Conservation (phyloP, 2,797 vertebrate species). For the Pseudochirops corinnae region DNA sequence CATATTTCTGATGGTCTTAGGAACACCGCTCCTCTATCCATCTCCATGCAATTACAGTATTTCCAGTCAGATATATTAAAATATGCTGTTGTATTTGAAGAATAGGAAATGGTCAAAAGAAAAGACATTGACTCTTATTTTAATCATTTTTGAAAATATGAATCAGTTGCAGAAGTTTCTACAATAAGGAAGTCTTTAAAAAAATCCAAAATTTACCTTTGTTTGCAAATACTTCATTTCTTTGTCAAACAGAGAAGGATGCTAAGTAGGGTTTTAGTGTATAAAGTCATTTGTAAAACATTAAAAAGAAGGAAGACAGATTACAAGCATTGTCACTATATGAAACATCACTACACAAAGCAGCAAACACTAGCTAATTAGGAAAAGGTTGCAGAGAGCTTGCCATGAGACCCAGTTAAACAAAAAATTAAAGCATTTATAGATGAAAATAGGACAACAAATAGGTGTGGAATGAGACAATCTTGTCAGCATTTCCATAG, state of each 20-base stretch:
- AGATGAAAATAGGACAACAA: not conserved
- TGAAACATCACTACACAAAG: not conserved
- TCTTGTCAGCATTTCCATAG: not conserved
- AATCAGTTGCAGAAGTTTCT: not conserved
- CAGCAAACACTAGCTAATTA: not conserved
- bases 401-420: not conserved
- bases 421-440: not conserved
- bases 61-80: not conserved
- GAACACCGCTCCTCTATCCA: too few species aligned
- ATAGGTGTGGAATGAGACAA: not conserved
- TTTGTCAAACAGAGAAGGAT: not conserved
- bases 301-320: not conserved
- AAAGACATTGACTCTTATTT: not conserved
- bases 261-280: not conserved
- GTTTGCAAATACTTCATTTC: not conserved
- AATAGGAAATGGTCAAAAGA: not conserved
- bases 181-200: not conserved
- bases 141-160: not conserved
- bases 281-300: not conserved
- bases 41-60: not conserved
- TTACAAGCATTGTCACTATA: not conserved
- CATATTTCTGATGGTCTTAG: too few species aligned
- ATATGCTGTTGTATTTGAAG: not conserved
- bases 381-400: not conserved
- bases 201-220: not conserved